Percentiles rank a stretch among this genome's conserved stretches.
Conservation (phyloP, 2,113 vertebrate genomes). For the western clawed frog (Xenopus tropicalis) region UCB_Xtro_10.0 CM004452.2:3999501-4000000, state of each 20-base stretch:
- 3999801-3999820: neutral
- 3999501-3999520: constrained; percentile 23
- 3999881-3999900: constrained; percentile 22
- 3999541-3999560: constrained; percentile 9
- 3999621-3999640: neutral
- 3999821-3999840: neutral
- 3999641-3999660: neutral
- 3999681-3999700: neutral
- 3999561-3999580: neutral
- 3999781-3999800: constrained; percentile 19
- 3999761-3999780: neutral
- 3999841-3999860: neutral
- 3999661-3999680: neutral
- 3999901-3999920: neutral
- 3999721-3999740: constrained; percentile 40
- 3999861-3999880: neutral
- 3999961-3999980: neutral
- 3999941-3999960: neutral
- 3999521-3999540: neutral
- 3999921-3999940: neutral
- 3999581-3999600: neutral
- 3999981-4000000: too few relatives aligned
- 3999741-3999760: constrained; percentile 27
- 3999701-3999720: constrained; percentile 21
- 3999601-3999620: neutral